Conservation (phyloP, 2,888 invertebrate species). For the Mythimna lalbum region DNA sequence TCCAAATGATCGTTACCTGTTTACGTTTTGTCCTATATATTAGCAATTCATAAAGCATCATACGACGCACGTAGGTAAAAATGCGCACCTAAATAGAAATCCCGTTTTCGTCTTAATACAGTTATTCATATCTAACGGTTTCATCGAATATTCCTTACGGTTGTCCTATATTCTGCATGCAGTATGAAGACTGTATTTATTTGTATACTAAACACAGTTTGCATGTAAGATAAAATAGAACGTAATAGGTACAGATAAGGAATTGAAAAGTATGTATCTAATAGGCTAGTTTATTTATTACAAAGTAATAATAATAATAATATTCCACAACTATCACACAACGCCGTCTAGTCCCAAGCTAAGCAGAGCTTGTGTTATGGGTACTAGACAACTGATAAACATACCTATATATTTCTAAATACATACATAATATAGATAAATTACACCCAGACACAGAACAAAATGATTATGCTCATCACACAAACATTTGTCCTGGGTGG, state of each 20-base stretch:
- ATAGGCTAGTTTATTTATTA: too few relatives aligned
- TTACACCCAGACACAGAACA: too few relatives aligned
- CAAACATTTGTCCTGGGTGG: too few relatives aligned
- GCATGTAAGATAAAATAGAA: neutral
- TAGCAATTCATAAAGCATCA: conserved; percentile 45
- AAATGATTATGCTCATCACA: too few relatives aligned
- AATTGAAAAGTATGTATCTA: neutral
- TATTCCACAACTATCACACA: too few relatives aligned
- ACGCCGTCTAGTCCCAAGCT: too few relatives aligned
- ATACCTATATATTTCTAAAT: too few relatives aligned
- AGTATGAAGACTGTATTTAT: conserved; percentile 7
- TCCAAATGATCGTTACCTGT: conserved; percentile 36
- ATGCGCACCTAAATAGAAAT: conserved; percentile 34
- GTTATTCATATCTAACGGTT: conserved; percentile 55
- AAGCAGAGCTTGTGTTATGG: too few relatives aligned
- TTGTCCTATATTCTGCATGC: conserved; percentile 38
- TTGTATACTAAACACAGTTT: neutral
- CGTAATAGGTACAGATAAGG: neutral
- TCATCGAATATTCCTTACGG: conserved; percentile 42
- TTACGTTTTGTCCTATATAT: conserved; percentile 46
- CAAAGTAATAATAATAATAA: too few relatives aligned
- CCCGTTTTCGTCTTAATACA: conserved; percentile 37
- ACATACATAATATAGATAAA: too few relatives aligned
- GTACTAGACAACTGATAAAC: too few relatives aligned
- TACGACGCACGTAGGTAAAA: conserved; percentile 19